phyloP scores from a whole-genome alignment of 2,797 vertebrate species.

The Schizopygopsis pylzovi region DNA sequence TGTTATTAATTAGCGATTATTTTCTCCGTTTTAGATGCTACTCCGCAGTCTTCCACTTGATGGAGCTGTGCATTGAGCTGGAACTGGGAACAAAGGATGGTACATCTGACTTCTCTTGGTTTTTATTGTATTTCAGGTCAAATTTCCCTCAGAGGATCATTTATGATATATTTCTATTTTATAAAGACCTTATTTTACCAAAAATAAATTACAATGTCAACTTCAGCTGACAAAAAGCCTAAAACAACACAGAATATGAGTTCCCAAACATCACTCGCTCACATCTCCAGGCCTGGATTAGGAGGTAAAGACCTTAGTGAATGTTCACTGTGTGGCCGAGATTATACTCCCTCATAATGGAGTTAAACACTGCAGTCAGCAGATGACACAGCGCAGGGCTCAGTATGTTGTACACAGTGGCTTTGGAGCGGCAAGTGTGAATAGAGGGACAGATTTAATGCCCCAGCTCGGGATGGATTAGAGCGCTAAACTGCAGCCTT shows the following conservation, averaged over 20 bases:
- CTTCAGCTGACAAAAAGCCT: neutral
- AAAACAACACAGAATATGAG: conserved; percentile 29
- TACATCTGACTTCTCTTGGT: conserved; percentile 47
- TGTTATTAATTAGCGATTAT: neutral
- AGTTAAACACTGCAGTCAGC: conserved; percentile 60
- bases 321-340: conserved; percentile 57
- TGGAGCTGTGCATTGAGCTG: conserved; percentile 64
- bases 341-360: conserved; percentile 60
- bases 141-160: conserved; percentile 48
- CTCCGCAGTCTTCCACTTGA: conserved; percentile 66
- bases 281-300: conserved; percentile 53
- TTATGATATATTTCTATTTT: conserved; percentile 38
- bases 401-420: conserved; percentile 55
- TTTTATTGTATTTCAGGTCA: conserved; percentile 56
- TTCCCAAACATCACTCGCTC: conserved; percentile 51
- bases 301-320: conserved; percentile 48
- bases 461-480: conserved; percentile 56
- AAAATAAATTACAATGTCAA: neutral
- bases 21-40: conserved; percentile 38
- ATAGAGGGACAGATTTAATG: conserved; percentile 58
- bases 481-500: conserved; percentile 51
- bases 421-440: conserved; percentile 51
- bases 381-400: conserved; percentile 53
- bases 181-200: neutral
- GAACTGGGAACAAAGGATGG: conserved; percentile 72